Base-by-base conservation (phyloP, 1,140 invertebrate genomes). In the Sinella curviseta region DNA sequence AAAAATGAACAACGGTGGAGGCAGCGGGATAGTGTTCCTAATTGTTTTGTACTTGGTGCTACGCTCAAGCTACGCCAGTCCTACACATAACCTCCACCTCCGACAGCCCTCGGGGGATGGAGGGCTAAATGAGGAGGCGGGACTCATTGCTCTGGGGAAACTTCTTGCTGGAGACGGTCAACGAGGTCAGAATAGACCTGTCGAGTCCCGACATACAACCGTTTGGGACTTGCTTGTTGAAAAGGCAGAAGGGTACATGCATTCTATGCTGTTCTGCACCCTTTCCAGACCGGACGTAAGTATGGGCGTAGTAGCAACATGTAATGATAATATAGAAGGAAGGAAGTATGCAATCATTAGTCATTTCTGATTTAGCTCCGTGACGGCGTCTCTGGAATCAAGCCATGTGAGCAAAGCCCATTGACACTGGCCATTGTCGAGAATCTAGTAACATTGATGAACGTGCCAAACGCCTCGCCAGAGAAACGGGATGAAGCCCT, bases 251-350 rank as follows among this genome's bases (percentile, higher is more conserved):
- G 65, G 65, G 3, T 70, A 70, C 31, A 70, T 70, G 65, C 65
- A 70, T 8, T 70, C 65, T 2, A 70, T 70, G 65, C 65, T 70
- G 3, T 70, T 31, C n/a, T 70, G 65, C 31, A 70, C 65, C 1
- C 31, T 70, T 30, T 70, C 65, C 65, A 70, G 65, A 70, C 65
- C 65, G 24, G 65, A 70, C 31, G 65, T 70, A 33, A 70, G 65
- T 60, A n/a, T 14, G n/a, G n/a, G n/a, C n/a, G n/a, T n/a, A n/a
- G n/a, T n/a, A n/a, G n/a, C n/a, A n/a, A n/a, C n/a, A n/a, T n/a
- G n/a, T n/a, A n/a, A n/a, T n/a, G n/a, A n/a, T n/a, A n/a, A n/a
- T n/a, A n/a, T 24, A 24, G 24, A 60, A 48, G 39, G 39, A 48
- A 48, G 39, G 17, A 48, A 17, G 17, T 48, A 17, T 48, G 17